Evolutionary conservation across 2,888 invertebrate genomes (phyloP), one percentile per base, ranked within the genome.

Genomic region (Drosophila pegasa): DNA sequence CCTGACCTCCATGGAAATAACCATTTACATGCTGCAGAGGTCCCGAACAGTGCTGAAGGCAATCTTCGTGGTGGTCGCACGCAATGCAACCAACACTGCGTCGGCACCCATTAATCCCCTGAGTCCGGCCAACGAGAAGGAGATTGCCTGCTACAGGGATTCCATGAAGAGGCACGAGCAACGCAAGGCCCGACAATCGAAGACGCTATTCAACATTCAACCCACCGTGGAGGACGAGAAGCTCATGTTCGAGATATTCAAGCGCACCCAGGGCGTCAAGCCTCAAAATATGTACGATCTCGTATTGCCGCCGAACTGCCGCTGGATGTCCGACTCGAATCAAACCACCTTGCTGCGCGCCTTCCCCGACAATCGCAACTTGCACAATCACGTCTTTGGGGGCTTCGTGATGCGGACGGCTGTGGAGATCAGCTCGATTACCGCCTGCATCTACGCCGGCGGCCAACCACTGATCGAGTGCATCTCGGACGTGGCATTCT

Each of bases 381-480:
- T 95, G 41, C 95, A 95, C 84, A 95, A 95, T 90, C 96, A 95
- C 79, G 93, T 94, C 18, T 97, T 96, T 90, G 96, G 96, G 58
- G 97, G 97, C 0, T 96, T 94, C 89, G 92, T 97, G 20, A 96
- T 97, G 96, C 93, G 96, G 18, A 94, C 94, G 76, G 96, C 96
- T 0, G 93, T 94, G 57, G 96, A 97, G 91, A 91, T 96, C n/a
- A 95, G 94, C 22, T 95, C 94, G 93, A 93, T 95, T 0, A 93
- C 94, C 74, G 94, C 94, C 16, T 93, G 92, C 73, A 89, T 94
- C 22, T 95, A 94, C 90, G 93, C 93, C 72, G 92, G 93, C 72
- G 91, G 92, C 16, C 92, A 93, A 2, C 94, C 95, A 0, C 92
- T 91, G 40, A 85, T 95, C 31, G 91, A 93, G 63, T 94, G 94